A percentile compares a stretch with the other conserved stretches of the same genome.
Evolutionary conservation across 2,888 invertebrate species (phyloP).

Genomic region (Spicauda simplicius): DNA sequence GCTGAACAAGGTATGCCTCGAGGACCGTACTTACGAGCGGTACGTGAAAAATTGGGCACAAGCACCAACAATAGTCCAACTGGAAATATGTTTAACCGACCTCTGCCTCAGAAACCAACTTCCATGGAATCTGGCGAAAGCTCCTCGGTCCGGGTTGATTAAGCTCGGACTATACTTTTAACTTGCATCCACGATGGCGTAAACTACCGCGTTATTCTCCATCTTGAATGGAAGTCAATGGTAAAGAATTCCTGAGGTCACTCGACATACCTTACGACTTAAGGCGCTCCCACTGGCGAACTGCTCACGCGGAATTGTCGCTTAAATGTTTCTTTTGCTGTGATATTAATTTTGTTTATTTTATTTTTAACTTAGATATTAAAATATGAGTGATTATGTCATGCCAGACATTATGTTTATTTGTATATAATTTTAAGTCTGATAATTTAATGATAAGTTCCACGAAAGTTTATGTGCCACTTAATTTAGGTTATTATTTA

Average conservation of each 20-base stretch:
- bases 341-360: constrained; percentile 77
- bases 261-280: constrained; percentile 49
- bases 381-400: constrained; percentile 57
- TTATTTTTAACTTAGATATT: constrained; percentile 58
- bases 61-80: constrained; percentile 49
- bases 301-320: constrained; percentile 38
- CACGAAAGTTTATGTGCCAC: constrained; percentile 33
- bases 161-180: constrained; percentile 32
- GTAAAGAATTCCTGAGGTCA: constrained; percentile 49
- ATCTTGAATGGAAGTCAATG: constrained; percentile 34
- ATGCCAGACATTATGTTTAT: constrained; percentile 59
- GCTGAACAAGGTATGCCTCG: constrained; percentile 72
- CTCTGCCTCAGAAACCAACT: constrained; percentile 89
- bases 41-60: constrained; percentile 83
- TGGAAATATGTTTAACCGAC: constrained; percentile 87
- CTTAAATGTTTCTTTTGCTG: constrained; percentile 72
- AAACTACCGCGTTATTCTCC: constrained; percentile 28
- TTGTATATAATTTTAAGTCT: constrained; percentile 38
- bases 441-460: constrained; percentile 18
- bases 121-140: constrained; percentile 68
- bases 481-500: constrained; percentile 19
- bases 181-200: background rate
- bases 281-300: constrained; percentile 25
- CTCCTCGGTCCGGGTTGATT: constrained; percentile 61
- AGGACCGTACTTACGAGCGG: constrained; percentile 86